Evolutionary conservation across 2,888 invertebrate genomes (phyloP), one percentile per base, ranked within the genome.

Genomic region (Cryptophagus acutangulus): DNA sequence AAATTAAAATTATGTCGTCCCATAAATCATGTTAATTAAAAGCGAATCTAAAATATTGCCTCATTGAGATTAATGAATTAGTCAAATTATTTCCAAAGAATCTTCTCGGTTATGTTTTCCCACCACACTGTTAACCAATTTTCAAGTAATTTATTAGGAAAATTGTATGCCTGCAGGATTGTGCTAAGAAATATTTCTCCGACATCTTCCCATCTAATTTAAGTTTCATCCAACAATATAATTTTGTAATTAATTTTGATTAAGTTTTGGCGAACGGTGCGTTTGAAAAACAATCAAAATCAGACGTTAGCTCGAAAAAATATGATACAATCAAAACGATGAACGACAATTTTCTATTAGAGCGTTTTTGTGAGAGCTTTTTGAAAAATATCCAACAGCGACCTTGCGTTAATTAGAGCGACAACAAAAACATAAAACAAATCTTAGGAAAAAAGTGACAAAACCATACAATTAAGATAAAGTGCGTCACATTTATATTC

Each of bases 31-130:
- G 42, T 46, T 52, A 52, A 52, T 55, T 52, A 54, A 55, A 52
- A 55, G 50, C 48, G 45, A 46, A 46, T 46, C 45, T 46, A 50
- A 48, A 48, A 52, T 46, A 45, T 48, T 37, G 47, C 46, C 42
- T 45, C 49, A 41, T 46, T 41, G 48, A 54, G 49, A 54, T 54
- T 54, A 54, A 55, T 54, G 54, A 50, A 54, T 54, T 50, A 50
- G 54, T 46, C 39, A 50, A 51, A 49, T 52, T 48, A 54, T 55
- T 52, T 48, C 40, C 41, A 38, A 50, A 46, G 51, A 52, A 52
- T 51, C 6, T 20, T n/a, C 43, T 50, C 25, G 41, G 41, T 35
- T 44, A 36, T 41, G 40, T 45, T 41, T 42, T 37, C 37, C n/a
- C n/a, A 25, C 40, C 29, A 33, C 15, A 35, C 26, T 37, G 6